Evolutionary conservation across 2,888 invertebrate species (phyloP).

Genomic region (Clivina fossor): DNA sequence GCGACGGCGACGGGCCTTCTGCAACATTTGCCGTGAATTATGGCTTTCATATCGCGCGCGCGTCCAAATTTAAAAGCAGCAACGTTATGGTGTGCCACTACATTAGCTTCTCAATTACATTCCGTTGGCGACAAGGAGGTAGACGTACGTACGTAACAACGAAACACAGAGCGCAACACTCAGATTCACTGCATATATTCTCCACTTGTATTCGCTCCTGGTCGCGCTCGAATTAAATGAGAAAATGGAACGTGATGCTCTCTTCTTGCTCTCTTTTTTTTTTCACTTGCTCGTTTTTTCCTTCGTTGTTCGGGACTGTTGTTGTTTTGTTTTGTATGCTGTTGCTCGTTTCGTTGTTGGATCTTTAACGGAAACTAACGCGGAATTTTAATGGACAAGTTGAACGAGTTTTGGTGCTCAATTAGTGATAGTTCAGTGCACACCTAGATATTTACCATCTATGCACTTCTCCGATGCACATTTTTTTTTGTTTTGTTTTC

Average conservation of each 20-base stretch:
- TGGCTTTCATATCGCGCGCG: conserved; percentile 25
- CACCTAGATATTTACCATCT: conserved; percentile 18
- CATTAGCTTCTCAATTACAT: conserved; percentile 34
- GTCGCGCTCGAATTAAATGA: conserved; percentile 10
- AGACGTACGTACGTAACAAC: conserved; percentile 3
- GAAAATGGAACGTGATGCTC: conserved; percentile 2
- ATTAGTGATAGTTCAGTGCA: conserved; percentile 17
- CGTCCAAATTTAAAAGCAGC: conserved; percentile 27
- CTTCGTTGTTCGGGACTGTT: no score
- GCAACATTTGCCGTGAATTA: conserved; percentile 29
- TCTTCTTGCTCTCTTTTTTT: no score
- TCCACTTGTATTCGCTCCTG: neutral
- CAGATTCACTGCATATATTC: neutral
- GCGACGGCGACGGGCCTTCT: conserved; percentile 13
- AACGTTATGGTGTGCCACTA: conserved; percentile 32
- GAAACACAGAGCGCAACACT: neutral
- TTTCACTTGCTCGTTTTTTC: no score
- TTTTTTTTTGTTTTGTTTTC: no score
- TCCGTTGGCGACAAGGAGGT: conserved; percentile 14
- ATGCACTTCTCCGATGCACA: no score
- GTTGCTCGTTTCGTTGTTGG: conserved; percentile 17
- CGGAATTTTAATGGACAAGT: conserved; percentile 23
- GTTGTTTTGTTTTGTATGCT: conserved; percentile 17
- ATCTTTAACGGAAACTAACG: conserved; percentile 18
- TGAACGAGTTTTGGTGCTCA: conserved; percentile 20